Conservation (phyloP, 2,888 invertebrate species). For the Drosophila hamatofila region DNA sequence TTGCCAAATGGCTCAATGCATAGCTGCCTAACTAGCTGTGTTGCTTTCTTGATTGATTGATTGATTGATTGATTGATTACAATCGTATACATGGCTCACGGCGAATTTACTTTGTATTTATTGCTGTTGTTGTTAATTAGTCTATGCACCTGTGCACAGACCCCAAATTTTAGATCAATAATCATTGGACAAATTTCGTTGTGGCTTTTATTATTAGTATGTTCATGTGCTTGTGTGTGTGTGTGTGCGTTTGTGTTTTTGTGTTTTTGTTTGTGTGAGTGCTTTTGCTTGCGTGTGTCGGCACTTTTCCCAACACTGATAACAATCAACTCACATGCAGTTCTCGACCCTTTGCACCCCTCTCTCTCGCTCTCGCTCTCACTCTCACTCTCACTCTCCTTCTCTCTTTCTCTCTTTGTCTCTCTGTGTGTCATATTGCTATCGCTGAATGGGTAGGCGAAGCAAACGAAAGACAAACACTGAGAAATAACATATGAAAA, state of each 20-base stretch:
- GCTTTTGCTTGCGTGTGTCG: constrained; percentile 33
- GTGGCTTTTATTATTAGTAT: constrained; percentile 8
- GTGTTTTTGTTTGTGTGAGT: constrained; percentile 15
- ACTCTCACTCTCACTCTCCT: neutral
- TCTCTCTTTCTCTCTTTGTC: too few relatives aligned
- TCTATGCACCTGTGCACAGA: constrained; percentile 41
- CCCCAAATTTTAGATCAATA: constrained; percentile 40
- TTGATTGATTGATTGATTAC: constrained; percentile 19
- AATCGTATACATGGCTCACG: constrained; percentile 40
- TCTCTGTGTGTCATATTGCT: constrained; percentile 8
- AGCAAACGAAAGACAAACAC: constrained; percentile 52
- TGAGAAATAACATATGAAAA: constrained; percentile 35
- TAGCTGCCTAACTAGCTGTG: constrained; percentile 28
- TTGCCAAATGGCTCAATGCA: constrained; percentile 34
- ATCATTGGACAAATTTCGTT: constrained; percentile 13
- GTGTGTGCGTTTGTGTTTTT: neutral
- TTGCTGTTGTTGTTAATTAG: constrained; percentile 35
- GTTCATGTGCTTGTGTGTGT: neutral
- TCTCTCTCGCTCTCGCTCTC: neutral
- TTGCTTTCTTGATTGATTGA: constrained; percentile 32
- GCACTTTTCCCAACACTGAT: constrained; percentile 61
- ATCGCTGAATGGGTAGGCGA: constrained; percentile 38
- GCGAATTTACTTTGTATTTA: constrained; percentile 10
- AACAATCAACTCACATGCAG: constrained; percentile 59
- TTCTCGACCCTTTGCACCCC: constrained; percentile 13